A percentile compares a stretch with the other conserved stretches of the same genome.
Evolutionary conservation across 2,797 vertebrate genomes (phyloP).

Genomic region (Lacerta bilineata): DNA sequence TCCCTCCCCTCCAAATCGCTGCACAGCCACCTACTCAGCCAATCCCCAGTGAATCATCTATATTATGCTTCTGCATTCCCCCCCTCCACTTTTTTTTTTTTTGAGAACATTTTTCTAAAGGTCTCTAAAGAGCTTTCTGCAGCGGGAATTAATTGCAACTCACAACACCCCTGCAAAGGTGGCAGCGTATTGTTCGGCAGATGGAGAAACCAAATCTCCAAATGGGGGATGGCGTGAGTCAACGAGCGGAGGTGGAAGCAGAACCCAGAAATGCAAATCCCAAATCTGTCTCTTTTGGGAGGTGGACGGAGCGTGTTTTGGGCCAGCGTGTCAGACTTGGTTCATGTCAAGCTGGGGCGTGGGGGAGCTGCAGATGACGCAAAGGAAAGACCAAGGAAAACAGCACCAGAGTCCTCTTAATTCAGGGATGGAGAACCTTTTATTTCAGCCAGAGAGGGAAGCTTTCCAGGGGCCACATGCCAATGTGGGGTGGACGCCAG

Average conservation of each 20-base stretch:
- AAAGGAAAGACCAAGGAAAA: not conserved
- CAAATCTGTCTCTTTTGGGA: not conserved
- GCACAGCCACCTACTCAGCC: not conserved
- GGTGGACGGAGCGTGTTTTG: not conserved
- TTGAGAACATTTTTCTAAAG: slow-evolving; percentile 7
- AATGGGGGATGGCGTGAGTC: not conserved
- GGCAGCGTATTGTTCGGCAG: not conserved
- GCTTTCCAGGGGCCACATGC: too few relatives aligned
- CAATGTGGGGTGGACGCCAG: too few relatives aligned
- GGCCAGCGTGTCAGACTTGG: not conserved
- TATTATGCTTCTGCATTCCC: not conserved
- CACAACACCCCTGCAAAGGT: not conserved
- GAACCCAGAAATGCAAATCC: not conserved
- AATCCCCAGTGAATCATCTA: not conserved
- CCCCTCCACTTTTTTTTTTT: too few relatives aligned
- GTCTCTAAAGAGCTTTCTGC: slow-evolving; percentile 14
- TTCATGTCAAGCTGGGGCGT: not conserved
- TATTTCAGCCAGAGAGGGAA: too few relatives aligned
- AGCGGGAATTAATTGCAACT: not conserved
- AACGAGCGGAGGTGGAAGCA: not conserved
- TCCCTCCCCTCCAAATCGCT: not conserved
- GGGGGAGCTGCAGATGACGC: not conserved
- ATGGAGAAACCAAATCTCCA: slow-evolving; percentile 33
- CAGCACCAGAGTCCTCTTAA: too few relatives aligned
- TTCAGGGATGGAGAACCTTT: too few relatives aligned